A percentile compares a stretch with the other conserved stretches of the same genome.
Evolutionary conservation across 2,888 invertebrate species (phyloP).

Genomic region (Epinotia bilunana): DNA sequence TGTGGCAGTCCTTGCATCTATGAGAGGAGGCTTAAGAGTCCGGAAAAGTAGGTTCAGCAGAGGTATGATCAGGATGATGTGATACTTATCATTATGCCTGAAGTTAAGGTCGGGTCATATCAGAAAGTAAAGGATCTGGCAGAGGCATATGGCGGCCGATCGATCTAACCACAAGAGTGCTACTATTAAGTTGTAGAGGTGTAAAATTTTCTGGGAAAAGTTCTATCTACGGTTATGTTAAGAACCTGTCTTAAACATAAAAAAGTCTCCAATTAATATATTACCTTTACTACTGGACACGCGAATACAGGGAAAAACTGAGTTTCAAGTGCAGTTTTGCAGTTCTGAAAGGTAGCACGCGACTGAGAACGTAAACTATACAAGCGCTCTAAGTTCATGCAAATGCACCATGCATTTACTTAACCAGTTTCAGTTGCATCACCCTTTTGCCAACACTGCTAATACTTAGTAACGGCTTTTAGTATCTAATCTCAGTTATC

Average conservation of each 20-base stretch:
- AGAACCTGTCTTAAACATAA: too few species aligned
- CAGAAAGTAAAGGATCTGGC: too few species aligned
- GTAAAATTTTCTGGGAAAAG: not conserved
- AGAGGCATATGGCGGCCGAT: too few species aligned
- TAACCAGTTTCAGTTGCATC: constrained; percentile 28
- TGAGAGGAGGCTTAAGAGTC: too few species aligned
- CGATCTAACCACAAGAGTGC: too few species aligned
- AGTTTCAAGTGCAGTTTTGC: constrained; percentile 9
- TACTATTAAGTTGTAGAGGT: too few species aligned
- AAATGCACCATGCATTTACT: constrained; percentile 1
- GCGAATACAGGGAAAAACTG: not conserved
- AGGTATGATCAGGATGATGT: not conserved
- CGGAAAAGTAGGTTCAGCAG: too few species aligned
- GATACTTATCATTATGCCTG: too few species aligned
- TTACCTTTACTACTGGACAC: not conserved
- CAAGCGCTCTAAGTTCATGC: constrained; percentile 1
- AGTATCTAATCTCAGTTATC: constrained; percentile 16
- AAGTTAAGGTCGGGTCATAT: too few species aligned
- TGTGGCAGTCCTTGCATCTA: too few species aligned
- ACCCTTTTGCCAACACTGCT: constrained; percentile 13
- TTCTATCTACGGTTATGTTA: not conserved
- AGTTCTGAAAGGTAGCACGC: constrained; percentile 7
- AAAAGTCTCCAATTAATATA: too few species aligned
- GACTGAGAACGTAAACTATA: constrained; percentile 17
- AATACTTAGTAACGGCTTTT: constrained; percentile 16